A percentile compares a stretch with the other conserved stretches of the same genome.
Conservation (phyloP, 64 coral and sea anemone genomes). For the Hydrozoanthus tunicans region DNA sequence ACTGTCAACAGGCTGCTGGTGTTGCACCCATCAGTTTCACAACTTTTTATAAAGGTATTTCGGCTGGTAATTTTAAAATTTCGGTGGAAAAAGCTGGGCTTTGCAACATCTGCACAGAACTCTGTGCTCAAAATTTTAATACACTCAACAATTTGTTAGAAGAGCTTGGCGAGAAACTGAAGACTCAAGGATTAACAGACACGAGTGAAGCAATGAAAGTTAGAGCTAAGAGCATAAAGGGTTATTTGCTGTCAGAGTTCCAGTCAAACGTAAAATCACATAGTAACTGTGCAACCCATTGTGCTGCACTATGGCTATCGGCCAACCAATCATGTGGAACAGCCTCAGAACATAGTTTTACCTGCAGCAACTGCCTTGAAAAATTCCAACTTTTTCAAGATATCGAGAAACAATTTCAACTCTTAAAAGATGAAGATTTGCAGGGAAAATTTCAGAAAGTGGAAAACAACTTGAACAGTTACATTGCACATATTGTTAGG, state of each 20-base stretch:
- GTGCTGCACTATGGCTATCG: background rate
- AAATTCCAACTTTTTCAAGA: slow-evolving; percentile 33
- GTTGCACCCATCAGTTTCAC: slow-evolving; percentile 1
- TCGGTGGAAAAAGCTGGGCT: slow-evolving; percentile 42
- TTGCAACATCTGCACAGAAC: slow-evolving; percentile 53
- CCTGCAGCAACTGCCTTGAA: slow-evolving; percentile 31
- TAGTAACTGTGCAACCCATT: slow-evolving; percentile 47
- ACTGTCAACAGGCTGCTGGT: background rate
- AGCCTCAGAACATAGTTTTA: slow-evolving; percentile 27
- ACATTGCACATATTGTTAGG: slow-evolving; percentile 46
- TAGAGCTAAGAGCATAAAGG: slow-evolving; percentile 17
- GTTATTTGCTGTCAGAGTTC: slow-evolving; percentile 48
- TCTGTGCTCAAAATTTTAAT: slow-evolving; percentile 30
- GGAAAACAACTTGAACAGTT: background rate
- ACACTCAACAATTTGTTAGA: slow-evolving; percentile 18
- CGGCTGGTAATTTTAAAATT: slow-evolving; percentile 32
- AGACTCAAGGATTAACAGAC: background rate
- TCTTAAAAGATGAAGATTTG: slow-evolving; percentile 1
- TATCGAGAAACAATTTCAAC: background rate
- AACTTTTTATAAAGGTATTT: slow-evolving; percentile 35
- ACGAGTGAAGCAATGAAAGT: background rate
- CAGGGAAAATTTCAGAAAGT: background rate
- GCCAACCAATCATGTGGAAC: slow-evolving; percentile 38
- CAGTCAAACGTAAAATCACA: slow-evolving; percentile 37
- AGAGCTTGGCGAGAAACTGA: background rate